A percentile compares a stretch with the other conserved stretches of the same genome.
Evolutionary conservation across 2,888 invertebrate species (phyloP).

Genomic region (Leptogaster cylindrica): DNA sequence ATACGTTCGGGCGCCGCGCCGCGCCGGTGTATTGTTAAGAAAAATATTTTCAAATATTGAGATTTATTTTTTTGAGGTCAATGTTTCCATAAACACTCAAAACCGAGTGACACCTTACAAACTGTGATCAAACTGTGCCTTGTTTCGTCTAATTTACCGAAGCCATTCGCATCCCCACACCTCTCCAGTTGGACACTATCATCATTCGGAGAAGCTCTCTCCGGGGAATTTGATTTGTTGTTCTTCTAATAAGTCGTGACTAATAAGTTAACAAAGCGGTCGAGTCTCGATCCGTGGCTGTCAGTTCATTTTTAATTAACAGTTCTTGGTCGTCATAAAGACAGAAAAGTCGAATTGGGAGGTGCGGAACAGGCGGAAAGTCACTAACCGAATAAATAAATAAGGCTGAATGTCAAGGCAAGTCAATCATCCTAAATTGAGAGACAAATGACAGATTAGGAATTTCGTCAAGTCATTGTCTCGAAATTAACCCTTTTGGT

Average conservation of each 20-base stretch:
- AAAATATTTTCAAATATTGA: no score
- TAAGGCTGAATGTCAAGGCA: slow-evolving; percentile 22
- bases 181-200: slow-evolving; percentile 35
- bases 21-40: no score
- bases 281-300: slow-evolving; percentile 44
- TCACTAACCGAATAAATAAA: slow-evolving; percentile 30
- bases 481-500: slow-evolving; percentile 49
- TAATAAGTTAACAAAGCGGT: slow-evolving; percentile 57
- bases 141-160: slow-evolving; percentile 32
- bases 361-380: slow-evolving; percentile 17
- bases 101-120: background rate
- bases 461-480: slow-evolving; percentile 60
- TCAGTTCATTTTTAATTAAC: slow-evolving; percentile 46
- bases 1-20: no score
- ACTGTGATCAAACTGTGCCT: slow-evolving; percentile 40
- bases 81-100: slow-evolving; percentile 7
- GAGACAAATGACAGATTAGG: slow-evolving; percentile 58
- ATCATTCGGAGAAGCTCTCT: background rate
- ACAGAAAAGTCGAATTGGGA: slow-evolving; percentile 8
- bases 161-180: slow-evolving; percentile 34
- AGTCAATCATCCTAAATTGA: slow-evolving; percentile 46
- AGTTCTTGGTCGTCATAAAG: background rate
- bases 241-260: slow-evolving; percentile 55
- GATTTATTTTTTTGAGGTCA: no score
- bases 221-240: slow-evolving; percentile 38